Evolutionary conservation across 2,113 vertebrate species (phyloP).

Genomic region (Mastomys natalensis): DNA sequence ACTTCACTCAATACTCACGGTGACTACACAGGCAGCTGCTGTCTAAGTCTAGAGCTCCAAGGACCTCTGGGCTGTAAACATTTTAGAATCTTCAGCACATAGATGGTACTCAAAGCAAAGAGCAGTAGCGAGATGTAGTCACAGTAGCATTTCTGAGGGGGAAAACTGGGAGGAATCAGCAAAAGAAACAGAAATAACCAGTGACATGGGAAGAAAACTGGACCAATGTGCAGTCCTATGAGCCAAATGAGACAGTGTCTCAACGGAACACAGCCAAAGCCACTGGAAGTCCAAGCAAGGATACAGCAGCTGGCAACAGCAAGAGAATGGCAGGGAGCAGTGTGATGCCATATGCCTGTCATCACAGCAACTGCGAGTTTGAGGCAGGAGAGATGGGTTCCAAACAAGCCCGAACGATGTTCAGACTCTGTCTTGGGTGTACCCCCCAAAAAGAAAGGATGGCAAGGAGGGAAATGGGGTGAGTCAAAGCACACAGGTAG

Average conservation of each 20-base stretch:
- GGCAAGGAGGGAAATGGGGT: not conserved
- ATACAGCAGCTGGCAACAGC: too few species aligned
- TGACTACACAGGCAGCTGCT: not conserved
- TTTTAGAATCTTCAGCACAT: not conserved
- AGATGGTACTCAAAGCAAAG: not conserved
- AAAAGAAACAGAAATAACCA: slow-evolving; percentile 13
- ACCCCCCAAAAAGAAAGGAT: not conserved
- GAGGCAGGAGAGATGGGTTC: not conserved
- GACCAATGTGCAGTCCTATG: not conserved
- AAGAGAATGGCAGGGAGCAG: not conserved
- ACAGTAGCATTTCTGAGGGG: not conserved
- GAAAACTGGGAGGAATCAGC: not conserved
- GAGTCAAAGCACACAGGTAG: not conserved
- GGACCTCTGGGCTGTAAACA: not conserved
- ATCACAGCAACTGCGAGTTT: not conserved
- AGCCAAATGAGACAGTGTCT: not conserved
- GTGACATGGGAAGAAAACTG: not conserved
- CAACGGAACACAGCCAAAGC: not conserved
- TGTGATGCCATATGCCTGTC: not conserved
- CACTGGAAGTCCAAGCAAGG: not conserved
- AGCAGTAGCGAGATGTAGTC: not conserved
- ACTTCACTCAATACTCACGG: not conserved
- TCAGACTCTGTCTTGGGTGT: not conserved
- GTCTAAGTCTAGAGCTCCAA: not conserved
- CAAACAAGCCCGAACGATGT: not conserved